These are phyloP conservation scores for Hystrix cristata DNA, from an alignment of 2,113 vertebrate species.

Conservation along the genomic window DNA sequence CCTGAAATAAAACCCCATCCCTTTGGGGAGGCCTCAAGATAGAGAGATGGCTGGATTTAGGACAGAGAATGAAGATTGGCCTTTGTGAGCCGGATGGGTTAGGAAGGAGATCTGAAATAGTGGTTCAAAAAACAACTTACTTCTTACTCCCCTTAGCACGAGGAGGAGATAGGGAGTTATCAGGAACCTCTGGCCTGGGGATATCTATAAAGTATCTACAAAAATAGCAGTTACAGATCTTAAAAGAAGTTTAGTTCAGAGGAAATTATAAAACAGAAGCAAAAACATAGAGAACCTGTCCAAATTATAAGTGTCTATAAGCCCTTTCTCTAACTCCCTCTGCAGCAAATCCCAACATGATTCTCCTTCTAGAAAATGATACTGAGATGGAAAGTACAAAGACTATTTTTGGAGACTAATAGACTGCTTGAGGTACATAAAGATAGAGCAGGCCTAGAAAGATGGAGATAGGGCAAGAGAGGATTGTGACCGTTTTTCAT, in stretches of 20 bases:
- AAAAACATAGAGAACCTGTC: neutral
- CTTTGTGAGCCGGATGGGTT: neutral
- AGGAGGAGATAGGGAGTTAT: neutral
- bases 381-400: neutral
- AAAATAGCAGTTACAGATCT: neutral
- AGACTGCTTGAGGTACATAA: neutral
- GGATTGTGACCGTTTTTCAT: neutral
- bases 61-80: neutral
- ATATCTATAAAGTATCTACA: neutral
- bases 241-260: constrained; percentile 32
- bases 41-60: constrained; percentile 44
- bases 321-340: neutral
- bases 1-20: constrained; percentile 27
- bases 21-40: constrained; percentile 72
- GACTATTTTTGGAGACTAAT: neutral
- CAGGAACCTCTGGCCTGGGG: neutral
- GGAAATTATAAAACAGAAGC: neutral
- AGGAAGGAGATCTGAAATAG: neutral
- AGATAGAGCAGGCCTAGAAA: neutral
- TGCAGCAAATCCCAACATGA: neutral
- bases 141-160: neutral
- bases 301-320: neutral
- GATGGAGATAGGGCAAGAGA: neutral
- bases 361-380: neutral
- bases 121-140: neutral